Base-by-base conservation (phyloP, 92 coral and sea anemone species). In the Micromussa lordhowensis region DNA sequence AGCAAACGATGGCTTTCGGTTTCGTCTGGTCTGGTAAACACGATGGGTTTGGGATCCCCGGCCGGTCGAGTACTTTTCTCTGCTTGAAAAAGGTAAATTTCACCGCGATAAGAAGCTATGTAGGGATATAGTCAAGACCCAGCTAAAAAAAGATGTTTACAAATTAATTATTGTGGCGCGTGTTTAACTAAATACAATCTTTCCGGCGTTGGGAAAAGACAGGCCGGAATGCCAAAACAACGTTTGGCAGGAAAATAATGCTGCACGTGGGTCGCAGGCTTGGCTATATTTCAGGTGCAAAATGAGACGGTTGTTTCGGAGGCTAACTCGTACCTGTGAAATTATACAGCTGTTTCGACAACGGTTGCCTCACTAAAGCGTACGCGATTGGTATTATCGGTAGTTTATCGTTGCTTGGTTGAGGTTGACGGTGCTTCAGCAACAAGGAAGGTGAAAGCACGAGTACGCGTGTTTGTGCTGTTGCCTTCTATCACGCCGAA, bases 1-100 rank as follows among this genome's bases (percentile, higher is more conserved):
- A 30, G 44, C 34, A 86, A 78, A 48, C 77, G 83, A 84, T 83
- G 75, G 90, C 79, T 74, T 12, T 77, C 83, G 55, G 48, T 31
- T 38, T 15, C 83, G 9, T 64, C 75, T 19, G 93, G 81, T 73
- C 78, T 90, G 26, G 93, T 85, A 44, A 90, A 90, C 82, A 90
- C 66, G 30, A 90, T 85, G 9, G 93, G 93, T 34, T 79, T 79
- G 22, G 90, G 90, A 32, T 68, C 90, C 55, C 81, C 49, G 19
- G 40, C 51, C 6, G 53, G 66, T 34, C 49, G 83, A 77, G 75
- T 61, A 3, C 49, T 64, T 77, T 53, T 77, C 32, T 77, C 77
- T 63, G 73, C n/a, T 74, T 22, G 18, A 17, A 69, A 84, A 84
- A 24, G 12, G 36, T 5, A 16, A 14, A 7, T 30, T 3, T 58